Evolutionary conservation across 2,113 vertebrate genomes (phyloP).

Genomic region (Podocnemis expansa): DNA sequence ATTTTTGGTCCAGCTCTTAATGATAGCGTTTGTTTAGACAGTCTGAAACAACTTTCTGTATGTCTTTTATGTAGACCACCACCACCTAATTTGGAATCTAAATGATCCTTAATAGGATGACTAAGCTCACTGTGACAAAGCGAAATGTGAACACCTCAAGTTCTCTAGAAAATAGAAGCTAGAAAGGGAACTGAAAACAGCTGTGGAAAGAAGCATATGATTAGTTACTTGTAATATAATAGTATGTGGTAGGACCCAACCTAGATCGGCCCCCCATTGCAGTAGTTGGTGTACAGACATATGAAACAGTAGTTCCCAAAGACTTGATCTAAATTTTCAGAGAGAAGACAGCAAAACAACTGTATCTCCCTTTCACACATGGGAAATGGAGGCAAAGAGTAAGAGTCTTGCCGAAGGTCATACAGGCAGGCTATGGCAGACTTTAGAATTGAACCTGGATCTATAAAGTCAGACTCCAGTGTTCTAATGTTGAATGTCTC

Average conservation of each 20-base stretch:
- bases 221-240: too few species aligned
- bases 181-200: too few species aligned
- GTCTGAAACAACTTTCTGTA: not conserved
- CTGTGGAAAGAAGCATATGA: too few species aligned
- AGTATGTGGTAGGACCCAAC: too few species aligned
- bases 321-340: not conserved
- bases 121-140: too few species aligned
- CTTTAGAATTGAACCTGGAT: rapidly evolving
- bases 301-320: not conserved
- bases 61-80: too few species aligned
- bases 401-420: not conserved
- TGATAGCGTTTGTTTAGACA: constrained; percentile 39
- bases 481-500: too few species aligned
- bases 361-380: not conserved
- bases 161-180: too few species aligned
- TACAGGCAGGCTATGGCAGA: not conserved
- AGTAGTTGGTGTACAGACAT: not conserved
- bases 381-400: not conserved
- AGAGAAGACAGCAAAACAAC: not conserved
- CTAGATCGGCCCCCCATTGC: rapidly evolving
- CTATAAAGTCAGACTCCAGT: not conserved
- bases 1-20: constrained; percentile 32
- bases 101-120: too few species aligned
- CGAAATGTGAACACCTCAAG: too few species aligned
- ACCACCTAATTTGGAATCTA: too few species aligned